Conservation (phyloP, 1,140 invertebrate genomes). For the Vollenhovia emeryi region DNA sequence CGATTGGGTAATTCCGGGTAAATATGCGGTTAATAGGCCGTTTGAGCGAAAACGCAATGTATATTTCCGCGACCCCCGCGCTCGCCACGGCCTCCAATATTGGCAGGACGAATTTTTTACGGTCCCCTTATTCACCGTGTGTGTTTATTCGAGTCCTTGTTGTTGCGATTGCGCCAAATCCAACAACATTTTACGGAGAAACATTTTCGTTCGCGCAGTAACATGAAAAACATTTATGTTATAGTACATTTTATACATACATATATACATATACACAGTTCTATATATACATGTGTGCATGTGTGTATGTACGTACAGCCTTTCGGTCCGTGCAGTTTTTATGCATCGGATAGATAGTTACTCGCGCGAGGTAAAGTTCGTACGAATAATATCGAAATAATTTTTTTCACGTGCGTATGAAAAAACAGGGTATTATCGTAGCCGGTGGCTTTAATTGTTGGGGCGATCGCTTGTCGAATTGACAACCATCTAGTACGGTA, state of each 20-base stretch:
- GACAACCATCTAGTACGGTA: not conserved
- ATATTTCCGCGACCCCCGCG: not conserved
- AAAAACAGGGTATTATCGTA: not conserved
- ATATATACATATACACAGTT: not conserved
- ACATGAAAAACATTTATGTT: conserved; percentile 4
- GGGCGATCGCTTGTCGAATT: not conserved
- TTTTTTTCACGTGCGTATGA: not conserved
- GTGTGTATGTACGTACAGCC: not conserved
- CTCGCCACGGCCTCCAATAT: not conserved
- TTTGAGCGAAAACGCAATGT: conserved; percentile 4
- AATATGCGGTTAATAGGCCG: conserved; percentile 26
- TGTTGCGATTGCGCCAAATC: not conserved
- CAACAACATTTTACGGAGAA: conserved; percentile 26
- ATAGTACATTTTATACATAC: not conserved
- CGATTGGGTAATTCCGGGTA: not conserved
- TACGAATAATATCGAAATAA: conserved; percentile 9
- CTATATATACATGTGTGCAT: not conserved
- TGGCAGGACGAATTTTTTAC: conserved; percentile 29
- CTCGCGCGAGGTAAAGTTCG: not conserved
- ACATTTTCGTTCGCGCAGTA: not conserved
- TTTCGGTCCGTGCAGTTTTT: conserved; percentile 7
- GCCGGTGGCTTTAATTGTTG: not conserved
- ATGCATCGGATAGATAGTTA: not conserved
- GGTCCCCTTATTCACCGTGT: not conserved
- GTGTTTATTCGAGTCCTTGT: conserved; percentile 13